A percentile compares a stretch with the other conserved stretches of the same genome.
These are phyloP conservation scores for Adelognathus sp. DNA, from an alignment of 2,888 invertebrate genomes.

Conservation along the genomic window DNA sequence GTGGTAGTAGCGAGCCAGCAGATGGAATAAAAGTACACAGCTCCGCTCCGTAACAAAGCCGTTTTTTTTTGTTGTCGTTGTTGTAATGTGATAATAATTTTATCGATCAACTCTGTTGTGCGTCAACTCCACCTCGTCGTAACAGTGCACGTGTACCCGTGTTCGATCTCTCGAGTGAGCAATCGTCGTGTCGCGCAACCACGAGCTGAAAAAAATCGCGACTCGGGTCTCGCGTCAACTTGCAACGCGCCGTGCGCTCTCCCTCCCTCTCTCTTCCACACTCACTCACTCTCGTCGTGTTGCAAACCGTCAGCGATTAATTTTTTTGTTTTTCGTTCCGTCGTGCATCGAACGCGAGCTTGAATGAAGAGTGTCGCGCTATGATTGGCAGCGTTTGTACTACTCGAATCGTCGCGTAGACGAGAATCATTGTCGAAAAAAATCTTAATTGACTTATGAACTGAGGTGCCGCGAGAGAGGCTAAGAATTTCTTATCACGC, in stretches of 20 bases:
- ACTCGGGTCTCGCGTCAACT: neutral
- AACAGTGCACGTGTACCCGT: constrained; percentile 14
- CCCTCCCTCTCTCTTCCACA: too few species aligned
- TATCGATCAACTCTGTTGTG: constrained; percentile 25
- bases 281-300: neutral
- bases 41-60: constrained; percentile 20
- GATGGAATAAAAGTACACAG: constrained; percentile 45
- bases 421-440: neutral
- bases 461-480: constrained; percentile 6
- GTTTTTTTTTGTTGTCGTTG: constrained; percentile 6
- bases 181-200: neutral
- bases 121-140: too few species aligned
- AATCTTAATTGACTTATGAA: neutral
- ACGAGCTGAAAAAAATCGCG: neutral
- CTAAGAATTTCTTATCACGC: constrained; percentile 44
- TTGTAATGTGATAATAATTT: constrained; percentile 33
- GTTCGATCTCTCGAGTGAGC: constrained; percentile 2
- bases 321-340: neutral
- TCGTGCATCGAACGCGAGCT: neutral
- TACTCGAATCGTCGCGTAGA: neutral
- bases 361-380: constrained; percentile 19
- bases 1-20: constrained; percentile 22
- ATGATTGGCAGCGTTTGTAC: constrained; percentile 33
- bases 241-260: neutral
- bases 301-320: neutral